Base-by-base conservation (phyloP, 1,140 invertebrate species). In the Asobara japonica region DNA sequence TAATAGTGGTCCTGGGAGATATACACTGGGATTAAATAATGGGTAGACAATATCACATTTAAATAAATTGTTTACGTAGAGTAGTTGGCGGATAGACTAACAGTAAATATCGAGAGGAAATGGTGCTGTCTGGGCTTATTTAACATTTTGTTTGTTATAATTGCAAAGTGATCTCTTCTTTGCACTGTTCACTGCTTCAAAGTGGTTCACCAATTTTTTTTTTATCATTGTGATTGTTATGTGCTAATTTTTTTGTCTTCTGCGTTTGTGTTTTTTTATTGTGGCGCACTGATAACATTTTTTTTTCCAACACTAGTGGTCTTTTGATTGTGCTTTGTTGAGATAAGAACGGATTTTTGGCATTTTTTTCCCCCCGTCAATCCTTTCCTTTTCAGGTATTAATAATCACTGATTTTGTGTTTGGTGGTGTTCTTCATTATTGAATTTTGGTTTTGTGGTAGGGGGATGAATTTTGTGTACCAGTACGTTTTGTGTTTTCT, bases 341-440 rank as follows among this genome's bases (percentile, higher is more conserved):
- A 74, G 78, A 80, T 81, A 76, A 81, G 80, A 67, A 82, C 80
- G 80, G 81, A 83, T 82, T 81, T 81, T 82, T 82, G 76, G 76
- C 80, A 77, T 77, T 69, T 78, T n/a, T n/a, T n/a, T n/a, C n/a
- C n/a, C 76, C 22, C 22, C n/a, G 25, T 56, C 22, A 25, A 25
- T 79, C 79, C 78, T 80, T 83, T 83, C 72, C 81, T 82, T 79
- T 82, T 85, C 82, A 80, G 78, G 82, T 79, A 80, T 79, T 60
- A 76, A 76, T 80, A 76, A 45, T 16, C 38, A 62, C 60, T 68
- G 29, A 77, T 78, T 18, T 81, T 80, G 78, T 84, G 86, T 86
- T 86, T 87, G 85, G 85, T 87, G 85, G 86, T 84, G 78, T 74
- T 30, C 38, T 25, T 4, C n/a, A 3, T n/a, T 45, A 25, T 13